phyloP scores from a whole-genome alignment of 2,113 vertebrate species.

The Lophius piscatorius region DNA sequence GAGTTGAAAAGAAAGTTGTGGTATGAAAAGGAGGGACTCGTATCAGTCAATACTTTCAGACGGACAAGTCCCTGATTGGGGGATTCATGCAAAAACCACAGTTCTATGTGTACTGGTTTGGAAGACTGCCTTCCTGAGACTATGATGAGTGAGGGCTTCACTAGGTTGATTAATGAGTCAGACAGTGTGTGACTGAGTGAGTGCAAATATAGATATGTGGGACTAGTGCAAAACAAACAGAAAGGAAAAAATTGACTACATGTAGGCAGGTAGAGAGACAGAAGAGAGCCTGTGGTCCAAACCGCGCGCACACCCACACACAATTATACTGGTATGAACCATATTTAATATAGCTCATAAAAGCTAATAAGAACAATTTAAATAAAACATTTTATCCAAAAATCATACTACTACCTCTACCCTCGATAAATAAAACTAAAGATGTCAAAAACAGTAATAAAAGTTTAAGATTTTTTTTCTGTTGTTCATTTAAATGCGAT shows the following conservation, averaged over 20 bases:
- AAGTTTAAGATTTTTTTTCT: no score
- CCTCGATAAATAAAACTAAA: no score
- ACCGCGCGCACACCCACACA: no score
- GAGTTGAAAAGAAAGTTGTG: conserved; percentile 35
- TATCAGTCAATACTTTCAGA: conserved; percentile 55
- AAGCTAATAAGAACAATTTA: no score
- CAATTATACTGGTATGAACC: no score
- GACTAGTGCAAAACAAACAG: conserved; percentile 4
- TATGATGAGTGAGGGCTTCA: neutral
- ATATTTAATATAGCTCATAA: no score
- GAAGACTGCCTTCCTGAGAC: conserved; percentile 41
- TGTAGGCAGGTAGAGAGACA: conserved; percentile 2
- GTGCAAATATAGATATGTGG: conserved; percentile 8
- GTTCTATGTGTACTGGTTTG: conserved; percentile 48
- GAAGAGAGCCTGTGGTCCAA: no score
- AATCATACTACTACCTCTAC: no score
- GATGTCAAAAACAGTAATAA: no score
- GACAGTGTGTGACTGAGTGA: conserved; percentile 10
- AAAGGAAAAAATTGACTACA: neutral
- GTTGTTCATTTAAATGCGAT: no score
- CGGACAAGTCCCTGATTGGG: conserved; percentile 20
- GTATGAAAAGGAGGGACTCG: conserved; percentile 11
- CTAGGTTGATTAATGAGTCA: conserved; percentile 31
- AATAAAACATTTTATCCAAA: no score
- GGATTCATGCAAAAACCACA: conserved; percentile 9